These are phyloP conservation scores for Melanchra persicariae DNA, from an alignment of 2,888 invertebrate genomes.

Conservation along the genomic window DNA sequence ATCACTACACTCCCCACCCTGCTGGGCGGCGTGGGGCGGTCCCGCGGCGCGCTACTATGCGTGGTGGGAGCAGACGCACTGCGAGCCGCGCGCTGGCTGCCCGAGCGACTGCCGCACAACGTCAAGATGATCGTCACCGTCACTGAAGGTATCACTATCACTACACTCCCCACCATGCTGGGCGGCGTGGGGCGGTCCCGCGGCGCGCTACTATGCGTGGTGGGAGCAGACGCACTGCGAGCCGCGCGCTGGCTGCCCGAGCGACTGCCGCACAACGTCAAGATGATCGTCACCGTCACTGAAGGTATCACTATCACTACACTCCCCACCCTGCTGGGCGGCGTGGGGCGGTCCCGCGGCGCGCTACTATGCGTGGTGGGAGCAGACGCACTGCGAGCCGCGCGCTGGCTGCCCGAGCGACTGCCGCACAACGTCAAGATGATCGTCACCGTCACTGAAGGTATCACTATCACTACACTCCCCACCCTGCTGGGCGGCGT, in stretches of 20 bases:
- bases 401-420: slow-evolving; percentile 94
- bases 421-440: slow-evolving; percentile 94
- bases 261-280: slow-evolving; percentile 93
- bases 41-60: slow-evolving; percentile 91
- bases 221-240: slow-evolving; percentile 93
- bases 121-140: slow-evolving; percentile 95
- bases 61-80: slow-evolving; percentile 94
- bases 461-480: too few species aligned
- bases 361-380: slow-evolving; percentile 95
- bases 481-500: slow-evolving; percentile 83
- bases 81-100: slow-evolving; percentile 94
- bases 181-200: slow-evolving; percentile 87
- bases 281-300: slow-evolving; percentile 94
- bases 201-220: slow-evolving; percentile 93
- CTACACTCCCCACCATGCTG: slow-evolving; percentile 89
- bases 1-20: slow-evolving; percentile 64
- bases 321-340: slow-evolving; percentile 81
- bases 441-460: slow-evolving; percentile 93
- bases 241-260: slow-evolving; percentile 94
- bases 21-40: slow-evolving; percentile 86
- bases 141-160: slow-evolving; percentile 79
- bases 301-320: slow-evolving; percentile 71
- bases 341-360: slow-evolving; percentile 88
- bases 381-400: slow-evolving; percentile 91
- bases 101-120: slow-evolving; percentile 93